phyloP scores from a whole-genome alignment of 2,888 invertebrate genomes.

The Chrysopilus asiliformis region DNA sequence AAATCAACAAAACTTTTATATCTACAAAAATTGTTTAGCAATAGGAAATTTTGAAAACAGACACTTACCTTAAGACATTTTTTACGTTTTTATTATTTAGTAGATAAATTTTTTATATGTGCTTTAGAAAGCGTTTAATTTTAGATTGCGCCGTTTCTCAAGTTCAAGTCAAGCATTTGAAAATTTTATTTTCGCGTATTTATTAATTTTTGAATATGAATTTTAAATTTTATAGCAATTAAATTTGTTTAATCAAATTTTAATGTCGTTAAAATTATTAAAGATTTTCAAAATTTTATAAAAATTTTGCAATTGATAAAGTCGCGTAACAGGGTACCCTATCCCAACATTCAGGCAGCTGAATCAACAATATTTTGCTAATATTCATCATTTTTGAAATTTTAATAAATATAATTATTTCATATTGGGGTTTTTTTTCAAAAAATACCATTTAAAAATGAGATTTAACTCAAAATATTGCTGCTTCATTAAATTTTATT shows the following conservation, averaged over 20 bases:
- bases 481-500: slow-evolving; percentile 20
- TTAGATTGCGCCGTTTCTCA: slow-evolving; percentile 15
- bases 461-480: slow-evolving; percentile 25
- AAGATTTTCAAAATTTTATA: background rate
- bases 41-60: no score
- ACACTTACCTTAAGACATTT: slow-evolving; percentile 5
- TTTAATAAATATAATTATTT: background rate
- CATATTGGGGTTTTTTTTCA: slow-evolving; percentile 2
- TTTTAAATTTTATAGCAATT: slow-evolving; percentile 8
- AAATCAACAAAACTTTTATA: no score
- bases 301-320: background rate
- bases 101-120: background rate
- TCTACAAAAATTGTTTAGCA: no score
- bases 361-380: slow-evolving; percentile 28
- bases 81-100: slow-evolving; percentile 1
- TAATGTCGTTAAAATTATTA: no score
- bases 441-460: no score
- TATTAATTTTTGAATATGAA: slow-evolving; percentile 4
- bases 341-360: slow-evolving; percentile 96
- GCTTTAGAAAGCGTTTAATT: background rate
- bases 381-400: slow-evolving; percentile 9
- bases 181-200: slow-evolving; percentile 12
- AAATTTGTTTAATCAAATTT: no score
- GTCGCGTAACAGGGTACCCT: slow-evolving; percentile 73
- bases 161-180: slow-evolving; percentile 30